phyloP scores from a whole-genome alignment of 1,140 invertebrate species.

The Ceratina australensis region DNA sequence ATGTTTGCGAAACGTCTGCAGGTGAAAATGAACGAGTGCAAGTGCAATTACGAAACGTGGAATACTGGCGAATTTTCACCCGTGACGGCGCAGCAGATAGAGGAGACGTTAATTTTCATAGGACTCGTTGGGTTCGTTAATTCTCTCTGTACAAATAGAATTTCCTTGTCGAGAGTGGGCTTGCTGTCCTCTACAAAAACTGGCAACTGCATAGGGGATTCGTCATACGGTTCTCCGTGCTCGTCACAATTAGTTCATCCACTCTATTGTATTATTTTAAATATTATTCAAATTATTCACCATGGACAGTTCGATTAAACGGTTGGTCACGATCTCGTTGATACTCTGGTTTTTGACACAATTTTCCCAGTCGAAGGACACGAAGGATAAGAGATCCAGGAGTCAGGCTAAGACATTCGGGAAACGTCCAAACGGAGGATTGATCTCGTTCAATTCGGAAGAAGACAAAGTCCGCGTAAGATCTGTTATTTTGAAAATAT shows the following conservation, averaged over 20 bases:
- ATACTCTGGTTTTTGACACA: neutral
- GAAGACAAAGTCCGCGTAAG: slow-evolving; percentile 67
- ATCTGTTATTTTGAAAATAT: slow-evolving; percentile 12
- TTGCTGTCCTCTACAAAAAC: slow-evolving; percentile 21
- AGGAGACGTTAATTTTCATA: slow-evolving; percentile 37
- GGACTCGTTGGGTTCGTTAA: slow-evolving; percentile 55
- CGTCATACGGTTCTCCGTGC: slow-evolving; percentile 2
- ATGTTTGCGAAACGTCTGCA: too few species aligned
- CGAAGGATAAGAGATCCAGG: too few species aligned
- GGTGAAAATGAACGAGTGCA: slow-evolving; percentile 1
- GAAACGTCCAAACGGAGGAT: slow-evolving; percentile 18
- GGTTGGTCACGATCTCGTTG: neutral
- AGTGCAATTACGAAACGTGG: slow-evolving; percentile 17
- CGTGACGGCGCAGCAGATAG: slow-evolving; percentile 31
- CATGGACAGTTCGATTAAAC: neutral
- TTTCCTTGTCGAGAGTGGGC: slow-evolving; percentile 52
- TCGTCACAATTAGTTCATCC: slow-evolving; percentile 10
- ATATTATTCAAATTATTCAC: neutral
- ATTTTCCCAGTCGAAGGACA: neutral
- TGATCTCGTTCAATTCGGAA: slow-evolving; percentile 65
- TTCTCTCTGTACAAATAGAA: slow-evolving; percentile 36
- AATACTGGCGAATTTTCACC: neutral
- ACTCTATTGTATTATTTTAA: too few species aligned
- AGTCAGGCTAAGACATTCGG: neutral
- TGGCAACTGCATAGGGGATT: slow-evolving; percentile 19